Evolutionary conservation across 2,888 invertebrate species (phyloP), one percentile per base, ranked within the genome.

Genomic region (Trissolcus brochymenae): DNA sequence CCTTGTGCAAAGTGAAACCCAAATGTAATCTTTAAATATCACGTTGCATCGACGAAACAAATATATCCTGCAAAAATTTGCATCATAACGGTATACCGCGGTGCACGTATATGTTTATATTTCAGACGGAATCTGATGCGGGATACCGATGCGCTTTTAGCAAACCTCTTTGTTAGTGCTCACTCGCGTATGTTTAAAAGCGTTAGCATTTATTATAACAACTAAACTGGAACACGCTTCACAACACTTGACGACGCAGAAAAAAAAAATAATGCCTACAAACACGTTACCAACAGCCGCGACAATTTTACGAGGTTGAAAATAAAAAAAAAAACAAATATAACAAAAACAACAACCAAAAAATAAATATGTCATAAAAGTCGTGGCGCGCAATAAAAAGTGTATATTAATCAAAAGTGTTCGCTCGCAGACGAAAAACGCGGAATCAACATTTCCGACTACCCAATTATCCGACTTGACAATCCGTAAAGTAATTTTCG

Each of bases 71-170:
- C 46, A 50, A 53, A 75, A 68, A 75, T 67, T 64, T 75, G 68
- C 68, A 68, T 75, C 68, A 75, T 64, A 68, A 75, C 68, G 67
- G 74, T 68, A 62, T 43, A 14, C 25, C 35, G 43, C 57, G 19
- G 49, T 51, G 35, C 35, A 53, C 66, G 40, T 64, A 21, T 67
- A 17, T 59, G 68, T 59, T 68, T 75, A 68, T 75, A 68, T 75
- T 68, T 68, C 49, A 57, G 68, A 68, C 64, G 68, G 59, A 75
- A 68, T 68, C 68, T 68, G 74, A 75, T 68, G 74, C 46, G 59
- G 64, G 74, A 75, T 75, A 64, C 74, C 67, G 61, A 75, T 75
- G 74, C 57, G 75, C 68, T 75, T 75, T 75, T 70, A 75, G 68
- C 55, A 49, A 55, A 59, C 53, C 75, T 75, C 75, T 75, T 75